A percentile compares a stretch with the other conserved stretches of the same genome.
Evolutionary conservation across 2,797 vertebrate genomes (phyloP).

Genomic region (Myripristis jacobus): DNA sequence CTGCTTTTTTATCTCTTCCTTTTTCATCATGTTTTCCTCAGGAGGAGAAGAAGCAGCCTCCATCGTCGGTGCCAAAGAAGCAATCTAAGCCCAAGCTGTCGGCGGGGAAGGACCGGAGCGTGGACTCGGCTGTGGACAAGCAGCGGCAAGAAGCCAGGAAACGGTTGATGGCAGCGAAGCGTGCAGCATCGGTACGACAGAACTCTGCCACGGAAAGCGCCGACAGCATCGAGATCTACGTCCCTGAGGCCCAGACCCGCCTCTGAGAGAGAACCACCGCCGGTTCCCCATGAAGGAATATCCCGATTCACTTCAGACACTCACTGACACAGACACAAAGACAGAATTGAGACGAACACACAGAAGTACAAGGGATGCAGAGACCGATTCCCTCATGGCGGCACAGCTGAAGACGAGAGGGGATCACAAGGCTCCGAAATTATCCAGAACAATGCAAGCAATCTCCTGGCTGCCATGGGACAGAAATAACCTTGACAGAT

Average conservation of each 20-base stretch:
- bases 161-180: conserved; percentile 96
- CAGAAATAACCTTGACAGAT: conserved; percentile 73
- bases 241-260: conserved; percentile 98
- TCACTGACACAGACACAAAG: conserved; percentile 61
- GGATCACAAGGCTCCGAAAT: conserved; percentile 59
- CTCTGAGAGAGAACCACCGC: conserved; percentile 86
- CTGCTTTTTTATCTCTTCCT: conserved; percentile 5
- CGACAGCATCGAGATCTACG: conserved; percentile 99
- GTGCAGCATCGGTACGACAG: conserved; percentile 95
- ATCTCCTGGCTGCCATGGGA: conserved; percentile 72
- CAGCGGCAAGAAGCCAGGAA: conserved; percentile 98
- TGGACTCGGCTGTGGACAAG: conserved; percentile 92
- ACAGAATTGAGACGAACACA: conserved; percentile 61
- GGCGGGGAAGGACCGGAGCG: conserved; percentile 90
- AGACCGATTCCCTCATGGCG: conserved; percentile 54
- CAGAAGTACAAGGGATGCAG: conserved; percentile 56
- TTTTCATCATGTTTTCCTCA: conserved; percentile 55
- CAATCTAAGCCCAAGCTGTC: conserved; percentile 90
- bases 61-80: conserved; percentile 95
- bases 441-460: conserved; percentile 62
- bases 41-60: conserved; percentile 94
- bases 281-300: conserved; percentile 32
- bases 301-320: conserved; percentile 50
- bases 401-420: conserved; percentile 53
- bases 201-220: conserved; percentile 98